Conservation (phyloP, 2,797 vertebrate species). For the Meda fulgida region DNA sequence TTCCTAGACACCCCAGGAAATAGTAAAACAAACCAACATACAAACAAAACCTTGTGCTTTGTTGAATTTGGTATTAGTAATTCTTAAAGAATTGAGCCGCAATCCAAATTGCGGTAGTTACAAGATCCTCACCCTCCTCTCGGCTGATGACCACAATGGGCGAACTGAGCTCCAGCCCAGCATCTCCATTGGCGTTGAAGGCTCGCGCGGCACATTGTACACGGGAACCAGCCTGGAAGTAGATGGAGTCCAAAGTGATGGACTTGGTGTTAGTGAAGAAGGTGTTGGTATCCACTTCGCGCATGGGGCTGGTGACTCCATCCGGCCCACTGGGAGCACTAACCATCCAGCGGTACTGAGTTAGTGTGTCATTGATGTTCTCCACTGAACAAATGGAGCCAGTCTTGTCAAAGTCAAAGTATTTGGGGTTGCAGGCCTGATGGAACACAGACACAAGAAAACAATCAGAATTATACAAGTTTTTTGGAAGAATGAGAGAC, state of each 20-base stretch:
- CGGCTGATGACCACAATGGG: conserved; percentile 77
- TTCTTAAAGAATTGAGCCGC: neutral
- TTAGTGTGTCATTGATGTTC: conserved; percentile 86
- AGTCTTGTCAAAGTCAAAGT: conserved; percentile 86
- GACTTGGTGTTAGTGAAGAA: conserved; percentile 89
- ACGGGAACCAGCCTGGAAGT: conserved; percentile 86
- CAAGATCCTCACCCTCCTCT: conserved; percentile 78
- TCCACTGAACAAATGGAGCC: conserved; percentile 84
- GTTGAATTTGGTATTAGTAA: neutral
- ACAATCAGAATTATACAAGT: neutral
- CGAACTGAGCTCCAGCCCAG: conserved; percentile 83
- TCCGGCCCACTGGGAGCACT: conserved; percentile 82
- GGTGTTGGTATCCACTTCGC: conserved; percentile 84
- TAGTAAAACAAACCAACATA: neutral
- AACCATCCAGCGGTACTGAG: conserved; percentile 84
- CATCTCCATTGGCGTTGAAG: conserved; percentile 81
- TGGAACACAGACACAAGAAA: conserved; percentile 13
- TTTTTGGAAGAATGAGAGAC: neutral
- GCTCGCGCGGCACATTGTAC: conserved; percentile 83
- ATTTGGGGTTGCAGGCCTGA: conserved; percentile 87
- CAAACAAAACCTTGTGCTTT: neutral
- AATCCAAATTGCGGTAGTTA: neutral
- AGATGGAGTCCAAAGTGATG: conserved; percentile 85
- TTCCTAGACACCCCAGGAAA: neutral
- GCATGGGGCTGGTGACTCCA: conserved; percentile 86